Conservation (phyloP, 2,797 vertebrate species). For the Oophaga sylvatica region DNA sequence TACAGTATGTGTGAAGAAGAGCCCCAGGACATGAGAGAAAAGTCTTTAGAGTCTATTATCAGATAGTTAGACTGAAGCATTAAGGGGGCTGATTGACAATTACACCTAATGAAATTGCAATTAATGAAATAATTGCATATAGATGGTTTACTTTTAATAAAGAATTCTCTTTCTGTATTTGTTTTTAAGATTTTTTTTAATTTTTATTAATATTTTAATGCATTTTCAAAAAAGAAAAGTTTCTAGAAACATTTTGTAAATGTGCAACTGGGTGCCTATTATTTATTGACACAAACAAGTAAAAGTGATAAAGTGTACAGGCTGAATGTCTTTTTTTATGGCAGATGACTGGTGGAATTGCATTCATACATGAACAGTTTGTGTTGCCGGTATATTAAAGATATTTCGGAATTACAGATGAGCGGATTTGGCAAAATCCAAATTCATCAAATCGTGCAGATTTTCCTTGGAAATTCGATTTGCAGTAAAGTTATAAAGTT, state of each 20-base stretch:
- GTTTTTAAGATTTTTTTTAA: not conserved
- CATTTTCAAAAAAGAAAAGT: not conserved
- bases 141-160: not conserved
- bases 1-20: slow-evolving; percentile 36
- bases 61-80: not conserved
- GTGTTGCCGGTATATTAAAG: too few species aligned
- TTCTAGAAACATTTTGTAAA: not conserved
- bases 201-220: not conserved
- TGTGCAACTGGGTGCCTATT: not conserved
- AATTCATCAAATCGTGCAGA: too few species aligned
- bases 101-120: not conserved
- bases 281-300: not conserved
- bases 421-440: too few species aligned
- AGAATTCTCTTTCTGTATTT: not conserved
- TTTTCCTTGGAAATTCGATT: too few species aligned
- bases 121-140: not conserved
- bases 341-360: too few species aligned
- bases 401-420: too few species aligned
- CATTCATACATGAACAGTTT: too few species aligned
- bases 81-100: not conserved
- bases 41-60: slow-evolving; percentile 17
- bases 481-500: too few species aligned
- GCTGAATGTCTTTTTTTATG: too few species aligned
- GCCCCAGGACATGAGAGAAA: not conserved
- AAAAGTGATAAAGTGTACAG: too few species aligned